phyloP scores from a whole-genome alignment of 2,797 vertebrate genomes.

The Notolepis coatsorum region DNA sequence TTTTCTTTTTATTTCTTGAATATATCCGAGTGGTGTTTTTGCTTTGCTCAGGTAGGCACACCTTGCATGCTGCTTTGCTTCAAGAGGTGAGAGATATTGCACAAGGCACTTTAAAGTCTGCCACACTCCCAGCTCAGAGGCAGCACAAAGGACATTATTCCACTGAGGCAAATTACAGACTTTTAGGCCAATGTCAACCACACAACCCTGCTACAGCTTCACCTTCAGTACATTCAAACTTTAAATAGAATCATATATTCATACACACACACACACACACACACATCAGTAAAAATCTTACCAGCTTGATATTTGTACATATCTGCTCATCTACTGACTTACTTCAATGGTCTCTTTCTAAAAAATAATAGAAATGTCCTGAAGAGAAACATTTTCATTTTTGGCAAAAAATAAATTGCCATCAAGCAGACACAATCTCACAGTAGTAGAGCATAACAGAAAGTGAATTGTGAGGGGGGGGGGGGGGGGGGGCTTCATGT shows the following conservation, averaged over 20 bases:
- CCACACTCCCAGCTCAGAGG: conserved; percentile 66
- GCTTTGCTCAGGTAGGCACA: conserved; percentile 64
- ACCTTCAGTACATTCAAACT: conserved; percentile 79
- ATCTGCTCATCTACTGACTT: conserved; percentile 60
- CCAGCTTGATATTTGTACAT: conserved; percentile 75
- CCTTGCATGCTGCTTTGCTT: conserved; percentile 71
- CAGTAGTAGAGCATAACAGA: conserved; percentile 38
- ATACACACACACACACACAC: conserved; percentile 69
- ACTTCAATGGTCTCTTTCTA: conserved; percentile 53
- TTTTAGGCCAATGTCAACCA: conserved; percentile 56
- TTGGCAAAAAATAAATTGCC: conserved; percentile 51
- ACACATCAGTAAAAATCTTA: conserved; percentile 78
- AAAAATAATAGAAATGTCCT: conserved; percentile 53
- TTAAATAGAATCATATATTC: conserved; percentile 81
- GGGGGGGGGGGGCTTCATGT: conserved; percentile 16
- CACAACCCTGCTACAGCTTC: conserved; percentile 60
- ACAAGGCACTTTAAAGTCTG: conserved; percentile 86
- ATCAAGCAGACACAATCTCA: conserved; percentile 43
- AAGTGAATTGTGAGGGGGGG: too few species aligned
- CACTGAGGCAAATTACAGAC: conserved; percentile 63
- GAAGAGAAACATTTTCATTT: conserved; percentile 44
- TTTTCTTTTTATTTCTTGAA: conserved; percentile 61
- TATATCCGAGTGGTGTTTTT: conserved; percentile 34
- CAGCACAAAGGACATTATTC: conserved; percentile 69
- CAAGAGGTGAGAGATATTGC: conserved; percentile 76